Percentiles rank a stretch among this genome's conserved stretches.
Conservation (phyloP, 2,888 invertebrate species). For the Biston stratarius region DNA sequence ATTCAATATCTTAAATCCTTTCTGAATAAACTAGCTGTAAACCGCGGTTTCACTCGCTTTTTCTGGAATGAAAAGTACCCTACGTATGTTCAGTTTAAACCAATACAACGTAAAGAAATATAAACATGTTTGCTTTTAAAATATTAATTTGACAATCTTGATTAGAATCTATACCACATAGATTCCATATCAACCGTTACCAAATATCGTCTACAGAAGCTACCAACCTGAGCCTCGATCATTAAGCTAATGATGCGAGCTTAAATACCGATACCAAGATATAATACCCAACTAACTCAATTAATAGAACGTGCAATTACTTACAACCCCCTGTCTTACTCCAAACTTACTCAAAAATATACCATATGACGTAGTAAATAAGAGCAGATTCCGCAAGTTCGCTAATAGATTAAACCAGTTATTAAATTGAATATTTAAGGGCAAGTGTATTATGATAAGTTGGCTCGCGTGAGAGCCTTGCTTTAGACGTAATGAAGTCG, state of each 20-base stretch:
- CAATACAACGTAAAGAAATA: too few relatives aligned
- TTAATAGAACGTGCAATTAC: slow-evolving; percentile 62
- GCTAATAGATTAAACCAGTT: slow-evolving; percentile 47
- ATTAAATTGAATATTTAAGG: slow-evolving; percentile 61
- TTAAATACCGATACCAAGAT: slow-evolving; percentile 68
- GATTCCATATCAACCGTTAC: slow-evolving; percentile 45
- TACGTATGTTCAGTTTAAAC: too few relatives aligned
- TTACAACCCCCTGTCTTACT: slow-evolving; percentile 36
- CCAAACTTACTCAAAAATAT: slow-evolving; percentile 9
- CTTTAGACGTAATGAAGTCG: slow-evolving; percentile 34
- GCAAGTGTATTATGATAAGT: slow-evolving; percentile 58
- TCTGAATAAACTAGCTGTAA: too few relatives aligned
- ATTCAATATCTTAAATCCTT: too few relatives aligned
- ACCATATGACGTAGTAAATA: slow-evolving; percentile 18
- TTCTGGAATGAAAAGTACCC: too few relatives aligned
- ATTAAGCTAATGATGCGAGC: slow-evolving; percentile 69
- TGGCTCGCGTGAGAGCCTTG: slow-evolving; percentile 55
- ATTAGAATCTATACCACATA: slow-evolving; percentile 20
- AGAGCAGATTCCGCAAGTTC: slow-evolving; percentile 36
- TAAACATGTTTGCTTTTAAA: too few relatives aligned
- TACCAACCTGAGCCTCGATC: slow-evolving; percentile 59
- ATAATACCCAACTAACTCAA: slow-evolving; percentile 71
- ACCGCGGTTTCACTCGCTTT: too few relatives aligned
- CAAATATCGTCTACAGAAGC: slow-evolving; percentile 45
- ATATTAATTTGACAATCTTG: slow-evolving; percentile 6